Percentiles rank a stretch among this genome's conserved stretches.
phyloP scores from a whole-genome alignment of 2,888 invertebrate genomes.

The Thalpophila matura region DNA sequence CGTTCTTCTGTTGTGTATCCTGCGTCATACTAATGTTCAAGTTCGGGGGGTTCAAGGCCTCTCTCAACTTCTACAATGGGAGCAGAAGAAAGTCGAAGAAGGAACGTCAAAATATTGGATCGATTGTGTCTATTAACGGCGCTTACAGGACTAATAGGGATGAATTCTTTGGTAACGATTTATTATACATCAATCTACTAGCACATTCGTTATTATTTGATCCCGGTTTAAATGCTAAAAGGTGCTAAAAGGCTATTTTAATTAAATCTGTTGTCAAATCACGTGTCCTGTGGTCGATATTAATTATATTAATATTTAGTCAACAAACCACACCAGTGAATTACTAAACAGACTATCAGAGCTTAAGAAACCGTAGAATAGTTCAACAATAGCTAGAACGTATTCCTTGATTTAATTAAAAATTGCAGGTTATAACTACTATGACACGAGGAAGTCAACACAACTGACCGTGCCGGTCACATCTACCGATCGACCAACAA shows the following conservation, averaged over 20 bases:
- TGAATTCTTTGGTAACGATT: constrained; percentile 77
- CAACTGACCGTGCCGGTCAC: constrained; percentile 67
- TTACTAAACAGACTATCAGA: too few species aligned
- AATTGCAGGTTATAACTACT: constrained; percentile 69
- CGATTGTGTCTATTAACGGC: constrained; percentile 73
- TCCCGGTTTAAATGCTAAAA: neutral
- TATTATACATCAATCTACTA: neutral
- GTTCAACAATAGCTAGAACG: too few species aligned
- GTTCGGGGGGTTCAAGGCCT: constrained; percentile 81
- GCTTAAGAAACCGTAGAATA: too few species aligned
- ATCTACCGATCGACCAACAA: constrained; percentile 47
- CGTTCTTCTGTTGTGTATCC: constrained; percentile 62
- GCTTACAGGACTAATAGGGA: constrained; percentile 80
- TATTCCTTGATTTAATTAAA: neutral
- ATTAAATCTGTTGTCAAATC: neutral
- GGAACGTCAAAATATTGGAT: constrained; percentile 65
- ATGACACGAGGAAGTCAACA: constrained; percentile 69
- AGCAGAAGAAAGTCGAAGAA: constrained; percentile 45
- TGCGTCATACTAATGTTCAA: constrained; percentile 71
- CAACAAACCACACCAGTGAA: too few species aligned
- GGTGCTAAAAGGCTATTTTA: neutral
- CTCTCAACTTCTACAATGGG: constrained; percentile 74
- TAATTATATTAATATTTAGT: too few species aligned
- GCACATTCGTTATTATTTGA: too few species aligned
- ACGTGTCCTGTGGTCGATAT: too few species aligned